These are phyloP conservation scores for Alexandromys fortis DNA, from an alignment of 2,113 vertebrate species.

Conservation along the genomic window DNA sequence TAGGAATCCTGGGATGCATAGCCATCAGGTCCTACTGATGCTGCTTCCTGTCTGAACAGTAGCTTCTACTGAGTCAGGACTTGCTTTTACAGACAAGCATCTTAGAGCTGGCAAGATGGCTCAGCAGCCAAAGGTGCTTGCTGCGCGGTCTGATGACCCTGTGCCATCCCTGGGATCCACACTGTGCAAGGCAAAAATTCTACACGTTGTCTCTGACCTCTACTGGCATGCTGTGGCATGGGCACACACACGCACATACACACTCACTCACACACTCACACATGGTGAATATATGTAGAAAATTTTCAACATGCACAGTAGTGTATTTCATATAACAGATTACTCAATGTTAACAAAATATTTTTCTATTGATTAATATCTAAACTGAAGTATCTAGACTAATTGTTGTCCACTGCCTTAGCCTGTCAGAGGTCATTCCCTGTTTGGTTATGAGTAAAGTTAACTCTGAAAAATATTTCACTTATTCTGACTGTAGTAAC, in stretches of 20 bases:
- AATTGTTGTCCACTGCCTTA: not conserved
- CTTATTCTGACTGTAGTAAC: not conserved
- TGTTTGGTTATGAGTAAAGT: not conserved
- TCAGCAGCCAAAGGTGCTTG: not conserved
- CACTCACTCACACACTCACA: not conserved
- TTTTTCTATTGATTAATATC: not conserved
- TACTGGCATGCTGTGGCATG: not conserved
- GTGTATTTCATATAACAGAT: not conserved
- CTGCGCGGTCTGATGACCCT: not conserved
- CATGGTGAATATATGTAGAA: not conserved
- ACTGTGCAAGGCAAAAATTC: not conserved
- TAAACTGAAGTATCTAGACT: not conserved
- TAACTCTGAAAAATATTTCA: not conserved
- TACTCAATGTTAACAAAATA: not conserved
- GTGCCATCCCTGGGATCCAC: not conserved
- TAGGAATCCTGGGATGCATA: not conserved
- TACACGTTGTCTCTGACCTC: not conserved
- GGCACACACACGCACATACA: not conserved
- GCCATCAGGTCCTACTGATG: not conserved
- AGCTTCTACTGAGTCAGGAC: not conserved
- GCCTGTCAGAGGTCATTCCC: not conserved
- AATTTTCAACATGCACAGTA: not conserved
- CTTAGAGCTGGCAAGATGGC: not conserved
- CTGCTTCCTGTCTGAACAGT: not conserved
- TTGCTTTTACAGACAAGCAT: not conserved